These are phyloP conservation scores for Melieria omissa DNA, from an alignment of 2,888 invertebrate species.

Conservation along the genomic window DNA sequence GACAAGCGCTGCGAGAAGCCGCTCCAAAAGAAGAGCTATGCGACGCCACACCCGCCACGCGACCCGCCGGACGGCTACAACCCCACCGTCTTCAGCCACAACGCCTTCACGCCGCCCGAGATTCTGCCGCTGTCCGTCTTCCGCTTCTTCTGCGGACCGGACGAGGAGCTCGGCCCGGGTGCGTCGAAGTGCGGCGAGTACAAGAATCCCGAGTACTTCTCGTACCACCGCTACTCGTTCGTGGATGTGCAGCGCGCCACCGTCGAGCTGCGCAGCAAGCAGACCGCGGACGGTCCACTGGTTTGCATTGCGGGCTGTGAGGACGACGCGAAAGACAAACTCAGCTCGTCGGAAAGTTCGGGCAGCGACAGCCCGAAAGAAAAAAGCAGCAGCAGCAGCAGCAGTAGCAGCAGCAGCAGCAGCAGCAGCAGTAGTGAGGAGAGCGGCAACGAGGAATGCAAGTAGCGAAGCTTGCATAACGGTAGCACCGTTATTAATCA, in stretches of 20 bases:
- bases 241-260: constrained; percentile 48
- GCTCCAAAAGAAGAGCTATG: constrained; percentile 39
- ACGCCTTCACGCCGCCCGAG: constrained; percentile 45
- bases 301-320: too few species aligned
- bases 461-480: background rate
- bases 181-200: constrained; percentile 52
- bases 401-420: background rate
- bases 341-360: background rate
- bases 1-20: constrained; percentile 6
- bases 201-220: constrained; percentile 59
- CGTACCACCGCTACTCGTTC: constrained; percentile 60
- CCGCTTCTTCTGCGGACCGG: constrained; percentile 48
- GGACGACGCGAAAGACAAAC: too few species aligned
- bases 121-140: constrained; percentile 52
- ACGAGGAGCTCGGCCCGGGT: constrained; percentile 56
- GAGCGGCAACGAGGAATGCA: background rate
- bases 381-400: background rate
- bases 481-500: too few species aligned
- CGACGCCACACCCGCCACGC: constrained; percentile 56
- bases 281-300: background rate
- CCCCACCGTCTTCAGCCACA: constrained; percentile 49
- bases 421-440: background rate
- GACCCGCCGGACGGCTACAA: constrained; percentile 58
- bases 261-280: constrained; percentile 31
- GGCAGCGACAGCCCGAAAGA: background rate